phyloP scores from a whole-genome alignment of 30 jellyfish, hydroid and myxozoan genomes.

The Catostylus mosaicus region DNA sequence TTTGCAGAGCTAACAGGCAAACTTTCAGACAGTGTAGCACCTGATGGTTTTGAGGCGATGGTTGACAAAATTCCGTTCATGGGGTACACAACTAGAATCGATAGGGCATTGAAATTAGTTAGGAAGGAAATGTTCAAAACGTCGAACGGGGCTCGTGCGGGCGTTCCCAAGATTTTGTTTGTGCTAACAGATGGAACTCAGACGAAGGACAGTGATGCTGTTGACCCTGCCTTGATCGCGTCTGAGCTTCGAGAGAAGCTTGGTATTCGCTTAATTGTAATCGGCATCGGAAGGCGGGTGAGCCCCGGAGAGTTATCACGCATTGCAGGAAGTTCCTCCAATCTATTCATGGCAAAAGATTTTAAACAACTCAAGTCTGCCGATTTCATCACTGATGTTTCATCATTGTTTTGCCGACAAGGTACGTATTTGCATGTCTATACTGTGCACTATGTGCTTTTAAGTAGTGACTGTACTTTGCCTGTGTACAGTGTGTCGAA shows the following conservation, averaged over 20 bases:
- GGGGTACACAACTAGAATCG: slow-evolving; percentile 64
- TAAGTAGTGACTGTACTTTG: too few species aligned
- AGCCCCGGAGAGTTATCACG: slow-evolving; percentile 29
- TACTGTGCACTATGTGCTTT: too few species aligned
- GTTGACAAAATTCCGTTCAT: slow-evolving; percentile 54
- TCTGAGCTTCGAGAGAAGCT: slow-evolving; percentile 40
- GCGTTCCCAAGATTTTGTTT: slow-evolving; percentile 47
- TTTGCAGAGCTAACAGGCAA: slow-evolving; percentile 67
- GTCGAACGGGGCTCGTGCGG: slow-evolving; percentile 59
- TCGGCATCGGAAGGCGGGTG: slow-evolving; percentile 62
- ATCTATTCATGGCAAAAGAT: slow-evolving; percentile 47
- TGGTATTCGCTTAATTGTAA: slow-evolving; percentile 47
- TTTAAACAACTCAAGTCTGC: slow-evolving; percentile 47
- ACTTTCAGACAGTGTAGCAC: slow-evolving; percentile 46
- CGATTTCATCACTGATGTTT: slow-evolving; percentile 25
- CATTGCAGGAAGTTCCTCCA: slow-evolving; percentile 12
- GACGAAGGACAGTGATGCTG: slow-evolving; percentile 63
- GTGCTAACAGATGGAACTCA: slow-evolving; percentile 73
- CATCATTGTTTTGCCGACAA: slow-evolving; percentile 30
- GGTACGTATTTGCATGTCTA: not conserved
- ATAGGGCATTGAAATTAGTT: slow-evolving; percentile 58
- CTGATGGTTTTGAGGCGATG: slow-evolving; percentile 33
- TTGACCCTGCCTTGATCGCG: slow-evolving; percentile 40
- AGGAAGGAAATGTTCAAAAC: slow-evolving; percentile 52
- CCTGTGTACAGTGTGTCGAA: too few species aligned